phyloP scores from a whole-genome alignment of 2,113 vertebrate species.

The Strix uralensis region DNA sequence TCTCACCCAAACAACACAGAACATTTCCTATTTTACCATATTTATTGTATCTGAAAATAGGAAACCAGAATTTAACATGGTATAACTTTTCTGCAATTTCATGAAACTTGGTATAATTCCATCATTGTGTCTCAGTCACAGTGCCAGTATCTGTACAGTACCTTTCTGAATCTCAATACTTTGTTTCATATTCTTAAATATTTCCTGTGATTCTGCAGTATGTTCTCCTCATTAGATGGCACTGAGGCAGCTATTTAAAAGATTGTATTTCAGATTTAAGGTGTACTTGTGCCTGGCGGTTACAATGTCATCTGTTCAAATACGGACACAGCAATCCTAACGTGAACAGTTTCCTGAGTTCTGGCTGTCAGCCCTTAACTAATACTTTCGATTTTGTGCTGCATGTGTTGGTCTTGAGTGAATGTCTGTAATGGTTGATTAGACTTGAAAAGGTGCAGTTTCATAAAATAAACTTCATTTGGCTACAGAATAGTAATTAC shows the following conservation, averaged over 20 bases:
- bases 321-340: neutral
- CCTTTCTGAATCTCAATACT: neutral
- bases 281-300: neutral
- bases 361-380: neutral
- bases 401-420: neutral
- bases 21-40: neutral
- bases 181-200: neutral
- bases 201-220: neutral
- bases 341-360: neutral
- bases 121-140: neutral
- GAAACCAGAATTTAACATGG: neutral
- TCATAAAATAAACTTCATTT: slow-evolving; percentile 50
- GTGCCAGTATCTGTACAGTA: neutral
- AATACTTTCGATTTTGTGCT: slow-evolving; percentile 3
- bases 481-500: neutral
- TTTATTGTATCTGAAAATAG: neutral
- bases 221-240: neutral
- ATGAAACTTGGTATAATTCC: neutral
- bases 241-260: neutral
- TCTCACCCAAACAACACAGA: neutral
- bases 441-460: slow-evolving; percentile 33
- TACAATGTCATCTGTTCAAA: neutral
- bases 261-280: neutral
- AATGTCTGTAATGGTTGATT: slow-evolving; percentile 24
- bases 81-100: neutral